phyloP scores from a whole-genome alignment of 2,797 vertebrate species.

The Mormyrops attenuatus region DNA sequence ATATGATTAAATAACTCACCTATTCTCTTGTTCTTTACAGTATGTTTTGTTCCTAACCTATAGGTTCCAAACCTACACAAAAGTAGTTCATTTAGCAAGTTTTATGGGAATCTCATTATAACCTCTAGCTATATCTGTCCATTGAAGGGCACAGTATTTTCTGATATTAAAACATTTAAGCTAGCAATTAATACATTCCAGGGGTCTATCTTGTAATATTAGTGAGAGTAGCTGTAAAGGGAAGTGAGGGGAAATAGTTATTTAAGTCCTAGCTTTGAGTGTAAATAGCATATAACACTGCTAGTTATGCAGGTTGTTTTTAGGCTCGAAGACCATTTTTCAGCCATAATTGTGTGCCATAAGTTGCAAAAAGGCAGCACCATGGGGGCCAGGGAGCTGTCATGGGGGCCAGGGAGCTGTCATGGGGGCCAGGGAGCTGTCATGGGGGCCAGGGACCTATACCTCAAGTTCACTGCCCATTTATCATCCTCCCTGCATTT shows the following conservation, averaged over 20 bases:
- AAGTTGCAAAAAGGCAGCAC: not conserved
- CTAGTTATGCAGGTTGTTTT: not conserved
- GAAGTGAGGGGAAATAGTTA: not conserved
- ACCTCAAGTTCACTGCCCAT: not conserved
- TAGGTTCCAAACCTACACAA: not conserved
- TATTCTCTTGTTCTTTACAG: not conserved
- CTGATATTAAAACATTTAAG: not conserved
- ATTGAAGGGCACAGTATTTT: not conserved
- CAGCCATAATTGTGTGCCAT: not conserved
- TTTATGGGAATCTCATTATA: not conserved
- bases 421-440: not conserved
- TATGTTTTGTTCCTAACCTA: not conserved
- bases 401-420: not conserved
- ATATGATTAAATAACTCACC: not conserved
- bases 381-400: not conserved
- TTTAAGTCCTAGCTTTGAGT: not conserved
- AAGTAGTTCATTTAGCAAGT: not conserved
- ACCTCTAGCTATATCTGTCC: not conserved
- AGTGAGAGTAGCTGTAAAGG: not conserved
- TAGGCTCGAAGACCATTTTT: not conserved
- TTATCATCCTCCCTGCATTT: not conserved
- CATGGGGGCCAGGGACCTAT: not conserved
- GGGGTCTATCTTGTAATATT: not conserved
- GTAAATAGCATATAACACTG: not conserved
- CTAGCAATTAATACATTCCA: not conserved